Conservation (phyloP, 2,797 vertebrate species). For the Cossypha heuglini region DNA sequence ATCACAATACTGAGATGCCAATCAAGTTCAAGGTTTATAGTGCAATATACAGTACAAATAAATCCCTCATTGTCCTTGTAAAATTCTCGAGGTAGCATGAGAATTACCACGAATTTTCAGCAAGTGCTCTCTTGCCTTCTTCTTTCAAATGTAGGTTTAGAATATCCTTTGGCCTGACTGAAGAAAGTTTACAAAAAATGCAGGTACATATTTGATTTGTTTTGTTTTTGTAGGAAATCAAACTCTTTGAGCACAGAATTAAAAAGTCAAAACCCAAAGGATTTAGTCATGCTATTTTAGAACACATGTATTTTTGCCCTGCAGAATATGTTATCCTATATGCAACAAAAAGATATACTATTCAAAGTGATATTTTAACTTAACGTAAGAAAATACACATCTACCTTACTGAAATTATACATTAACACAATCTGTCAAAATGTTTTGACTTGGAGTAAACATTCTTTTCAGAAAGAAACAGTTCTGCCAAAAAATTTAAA, state of each 20-base stretch:
- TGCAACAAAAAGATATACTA: neutral
- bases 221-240: neutral
- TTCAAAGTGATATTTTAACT: neutral
- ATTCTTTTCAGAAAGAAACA: neutral
- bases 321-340: neutral
- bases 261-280: neutral
- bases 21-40: neutral
- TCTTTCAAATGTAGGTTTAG: neutral
- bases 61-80: neutral
- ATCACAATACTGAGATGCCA: neutral
- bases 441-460: slow-evolving; percentile 7
- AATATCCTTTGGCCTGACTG: neutral
- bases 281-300: neutral
- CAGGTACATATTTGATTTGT: neutral
- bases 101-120: neutral
- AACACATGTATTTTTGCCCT: neutral
- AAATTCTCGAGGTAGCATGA: neutral
- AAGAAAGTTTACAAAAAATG: neutral
- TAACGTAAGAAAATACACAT: neutral
- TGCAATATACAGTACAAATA: neutral
- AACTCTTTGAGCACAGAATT: neutral
- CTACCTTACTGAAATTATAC: neutral
- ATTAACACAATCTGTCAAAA: neutral
- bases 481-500: neutral
- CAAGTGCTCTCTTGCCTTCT: slow-evolving; percentile 36